Conservation (phyloP, 1,140 invertebrate species). For the Neoseiulus cucumeris region DNA sequence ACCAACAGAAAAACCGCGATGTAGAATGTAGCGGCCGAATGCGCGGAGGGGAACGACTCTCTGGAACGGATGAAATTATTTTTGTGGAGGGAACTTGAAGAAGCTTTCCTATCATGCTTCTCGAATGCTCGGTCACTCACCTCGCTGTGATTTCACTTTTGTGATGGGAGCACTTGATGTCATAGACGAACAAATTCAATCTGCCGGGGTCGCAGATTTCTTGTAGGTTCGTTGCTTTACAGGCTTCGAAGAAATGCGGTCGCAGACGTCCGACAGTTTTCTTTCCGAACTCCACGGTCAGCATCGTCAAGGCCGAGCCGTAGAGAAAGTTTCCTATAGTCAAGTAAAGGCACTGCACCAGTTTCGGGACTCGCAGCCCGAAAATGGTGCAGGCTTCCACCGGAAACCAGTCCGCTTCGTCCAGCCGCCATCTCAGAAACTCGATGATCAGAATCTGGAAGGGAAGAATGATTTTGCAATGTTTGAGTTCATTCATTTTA, state of each 20-base stretch:
- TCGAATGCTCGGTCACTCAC: neutral
- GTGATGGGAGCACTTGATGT: neutral
- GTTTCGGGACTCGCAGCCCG: neutral
- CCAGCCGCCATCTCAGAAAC: neutral
- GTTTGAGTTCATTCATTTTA: neutral
- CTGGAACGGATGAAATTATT: neutral
- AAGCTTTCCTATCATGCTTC: too few species aligned
- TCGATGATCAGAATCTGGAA: slow-evolving; percentile 1
- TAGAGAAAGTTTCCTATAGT: slow-evolving; percentile 3
- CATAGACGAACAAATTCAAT: neutral
- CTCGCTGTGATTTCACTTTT: neutral
- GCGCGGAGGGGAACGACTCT: slow-evolving; percentile 1
- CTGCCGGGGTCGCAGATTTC: neutral
- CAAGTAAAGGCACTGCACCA: neutral
- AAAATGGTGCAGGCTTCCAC: neutral
- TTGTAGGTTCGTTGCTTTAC: neutral
- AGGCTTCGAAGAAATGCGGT: neutral
- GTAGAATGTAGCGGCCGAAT: neutral
- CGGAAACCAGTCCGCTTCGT: neutral
- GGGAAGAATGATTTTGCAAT: neutral
- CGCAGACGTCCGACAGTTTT: neutral
- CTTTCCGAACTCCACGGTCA: slow-evolving; percentile 1
- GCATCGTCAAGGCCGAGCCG: neutral
- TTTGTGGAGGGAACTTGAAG: too few species aligned
- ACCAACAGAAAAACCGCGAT: slow-evolving; percentile 5